Evolutionary conservation across 2,113 vertebrate genomes (phyloP).

Genomic region (Lampris incognitus): DNA sequence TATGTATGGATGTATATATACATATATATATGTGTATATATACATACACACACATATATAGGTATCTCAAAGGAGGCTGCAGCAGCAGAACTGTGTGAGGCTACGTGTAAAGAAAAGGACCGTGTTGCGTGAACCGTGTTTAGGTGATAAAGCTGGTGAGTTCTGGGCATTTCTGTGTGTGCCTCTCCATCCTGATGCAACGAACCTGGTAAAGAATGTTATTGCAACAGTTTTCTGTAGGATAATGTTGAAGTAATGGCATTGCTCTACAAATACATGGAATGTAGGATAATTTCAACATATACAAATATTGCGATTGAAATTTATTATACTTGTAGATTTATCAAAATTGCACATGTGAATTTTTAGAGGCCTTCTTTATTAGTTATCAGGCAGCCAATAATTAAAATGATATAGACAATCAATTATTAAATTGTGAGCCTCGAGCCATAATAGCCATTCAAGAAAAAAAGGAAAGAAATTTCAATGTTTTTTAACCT

Average conservation of each 20-base stretch:
- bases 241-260: not conserved
- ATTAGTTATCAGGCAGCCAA: not conserved
- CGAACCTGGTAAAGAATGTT: not conserved
- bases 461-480: conserved; percentile 4
- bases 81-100: too few relatives aligned
- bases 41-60: too few relatives aligned
- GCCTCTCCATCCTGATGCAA: too few relatives aligned
- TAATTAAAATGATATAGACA: conserved; percentile 15
- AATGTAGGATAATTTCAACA: conserved; percentile 12
- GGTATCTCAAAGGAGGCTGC: too few relatives aligned
- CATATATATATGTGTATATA: too few relatives aligned
- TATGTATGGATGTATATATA: too few relatives aligned
- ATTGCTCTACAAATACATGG: conserved; percentile 2
- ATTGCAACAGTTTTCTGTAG: not conserved
- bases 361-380: conserved; percentile 10
- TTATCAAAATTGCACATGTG: conserved; percentile 31
- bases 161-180: too few relatives aligned
- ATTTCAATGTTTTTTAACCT: conserved; percentile 3
- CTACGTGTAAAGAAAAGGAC: too few relatives aligned
- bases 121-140: too few relatives aligned
- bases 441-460: conserved; percentile 2
- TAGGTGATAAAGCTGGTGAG: too few relatives aligned
- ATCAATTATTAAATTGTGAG: not conserved
- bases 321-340: not conserved
- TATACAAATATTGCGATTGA: conserved; percentile 8